A percentile compares a stretch with the other conserved stretches of the same genome.
Conservation (phyloP, 2,113 vertebrate genomes). For the Mirza zaza region DNA sequence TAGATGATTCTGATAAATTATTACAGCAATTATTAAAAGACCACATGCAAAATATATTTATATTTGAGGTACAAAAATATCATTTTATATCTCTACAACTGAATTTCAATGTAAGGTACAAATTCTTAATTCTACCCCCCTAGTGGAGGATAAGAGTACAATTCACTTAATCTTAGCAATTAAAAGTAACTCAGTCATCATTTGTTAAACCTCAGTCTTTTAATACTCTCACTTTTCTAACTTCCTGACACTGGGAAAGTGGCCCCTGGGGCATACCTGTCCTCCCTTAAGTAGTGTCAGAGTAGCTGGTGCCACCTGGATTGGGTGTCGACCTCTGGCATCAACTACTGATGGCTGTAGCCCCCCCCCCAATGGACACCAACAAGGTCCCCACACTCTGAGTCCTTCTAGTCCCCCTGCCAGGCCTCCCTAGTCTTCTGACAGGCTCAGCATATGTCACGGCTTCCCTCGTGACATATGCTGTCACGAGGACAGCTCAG, state of each 20-base stretch:
- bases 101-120: not conserved
- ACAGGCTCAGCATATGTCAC: not conserved
- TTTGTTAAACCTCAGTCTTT: not conserved
- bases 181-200: not conserved
- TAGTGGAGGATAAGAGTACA: not conserved
- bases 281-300: not conserved
- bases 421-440: not conserved
- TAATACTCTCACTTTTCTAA: not conserved
- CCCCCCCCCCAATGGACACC: not conserved
- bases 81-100: not conserved
- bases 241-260: not conserved
- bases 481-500: no score
- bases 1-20: slow-evolving; percentile 5
- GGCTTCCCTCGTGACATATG: no score
- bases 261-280: not conserved
- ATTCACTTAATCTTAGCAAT: not conserved
- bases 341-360: not conserved
- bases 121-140: not conserved
- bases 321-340: not conserved
- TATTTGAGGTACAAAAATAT: not conserved
- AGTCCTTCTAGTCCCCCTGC: not conserved
- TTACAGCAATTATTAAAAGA: not conserved
- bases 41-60: not conserved
- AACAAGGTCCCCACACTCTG: not conserved
- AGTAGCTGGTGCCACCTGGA: not conserved